Evolutionary conservation across 1,140 invertebrate genomes (phyloP).

Genomic region (Varroa destructor): DNA sequence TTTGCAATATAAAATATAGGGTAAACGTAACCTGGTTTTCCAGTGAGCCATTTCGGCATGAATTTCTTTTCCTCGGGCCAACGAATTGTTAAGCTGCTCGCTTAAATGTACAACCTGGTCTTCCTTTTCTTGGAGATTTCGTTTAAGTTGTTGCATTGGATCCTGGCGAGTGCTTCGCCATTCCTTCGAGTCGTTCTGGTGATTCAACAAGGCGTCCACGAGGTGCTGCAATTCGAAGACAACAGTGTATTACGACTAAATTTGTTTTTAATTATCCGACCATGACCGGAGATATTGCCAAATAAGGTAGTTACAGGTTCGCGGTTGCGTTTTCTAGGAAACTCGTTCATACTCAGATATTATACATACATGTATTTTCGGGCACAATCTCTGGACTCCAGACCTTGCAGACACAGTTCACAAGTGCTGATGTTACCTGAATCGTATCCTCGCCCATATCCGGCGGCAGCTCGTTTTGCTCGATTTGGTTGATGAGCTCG

Average conservation of each 20-base stretch:
- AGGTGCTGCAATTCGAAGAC: not conserved
- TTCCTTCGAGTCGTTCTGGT: conserved; percentile 22
- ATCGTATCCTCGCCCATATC: conserved; percentile 20
- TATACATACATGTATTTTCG: too few relatives aligned
- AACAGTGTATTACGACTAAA: too few relatives aligned
- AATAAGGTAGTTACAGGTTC: too few relatives aligned
- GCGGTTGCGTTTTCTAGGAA: too few relatives aligned
- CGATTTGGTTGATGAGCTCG: conserved; percentile 23
- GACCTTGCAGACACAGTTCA: too few relatives aligned
- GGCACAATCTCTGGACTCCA: too few relatives aligned
- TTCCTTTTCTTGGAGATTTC: not conserved
- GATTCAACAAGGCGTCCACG: conserved; percentile 10
- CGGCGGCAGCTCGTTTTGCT: conserved; percentile 12
- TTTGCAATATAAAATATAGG: too few relatives aligned
- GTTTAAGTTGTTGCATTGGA: not conserved
- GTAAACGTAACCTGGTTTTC: conserved; percentile 13
- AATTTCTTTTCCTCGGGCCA: not conserved
- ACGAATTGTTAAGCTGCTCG: not conserved
- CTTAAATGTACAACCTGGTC: not conserved
- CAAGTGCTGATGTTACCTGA: not conserved
- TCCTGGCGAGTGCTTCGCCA: conserved; percentile 19
- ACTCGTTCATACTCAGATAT: too few relatives aligned
- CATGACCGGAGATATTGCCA: too few relatives aligned
- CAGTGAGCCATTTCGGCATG: not conserved
- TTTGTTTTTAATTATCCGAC: too few relatives aligned